phyloP scores from a whole-genome alignment of 2,888 invertebrate species.

The Trypoxylon attenuatum region DNA sequence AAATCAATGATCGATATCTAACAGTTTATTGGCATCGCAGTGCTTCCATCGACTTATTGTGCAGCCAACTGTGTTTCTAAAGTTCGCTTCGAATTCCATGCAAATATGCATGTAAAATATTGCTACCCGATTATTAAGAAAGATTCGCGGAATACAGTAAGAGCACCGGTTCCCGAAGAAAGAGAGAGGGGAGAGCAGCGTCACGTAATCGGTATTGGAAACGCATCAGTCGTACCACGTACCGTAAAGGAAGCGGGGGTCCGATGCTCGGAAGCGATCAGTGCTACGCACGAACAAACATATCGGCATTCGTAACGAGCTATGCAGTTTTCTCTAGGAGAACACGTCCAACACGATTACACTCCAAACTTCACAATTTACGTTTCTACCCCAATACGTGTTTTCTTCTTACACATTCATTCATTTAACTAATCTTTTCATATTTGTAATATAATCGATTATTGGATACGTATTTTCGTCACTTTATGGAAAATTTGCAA shows the following conservation, averaged over 20 bases:
- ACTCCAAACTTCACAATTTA: too few species aligned
- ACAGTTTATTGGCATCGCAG: constrained; percentile 31
- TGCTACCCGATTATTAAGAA: too few species aligned
- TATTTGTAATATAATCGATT: background rate
- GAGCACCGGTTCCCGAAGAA: background rate
- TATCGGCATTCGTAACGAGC: constrained; percentile 50
- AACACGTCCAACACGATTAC: too few species aligned
- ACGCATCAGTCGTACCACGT: constrained; percentile 58
- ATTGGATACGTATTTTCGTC: background rate
- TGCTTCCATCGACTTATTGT: constrained; percentile 11
- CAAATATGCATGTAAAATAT: too few species aligned
- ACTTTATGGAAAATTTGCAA: too few species aligned
- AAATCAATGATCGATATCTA: too few species aligned
- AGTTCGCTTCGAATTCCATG: too few species aligned
- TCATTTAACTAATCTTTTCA: background rate
- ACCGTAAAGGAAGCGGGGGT: constrained; percentile 28
- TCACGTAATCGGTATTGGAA: constrained; percentile 61
- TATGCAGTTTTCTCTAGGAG: constrained; percentile 42
- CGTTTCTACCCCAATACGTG: background rate
- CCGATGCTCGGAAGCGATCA: constrained; percentile 45
- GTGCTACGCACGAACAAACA: constrained; percentile 50
- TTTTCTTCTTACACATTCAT: background rate
- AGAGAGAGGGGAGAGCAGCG: constrained; percentile 28
- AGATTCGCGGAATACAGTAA: too few species aligned
- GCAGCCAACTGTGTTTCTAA: too few species aligned